These are phyloP conservation scores for Clepsis dumicolana DNA, from an alignment of 2,888 invertebrate species.

Conservation along the genomic window DNA sequence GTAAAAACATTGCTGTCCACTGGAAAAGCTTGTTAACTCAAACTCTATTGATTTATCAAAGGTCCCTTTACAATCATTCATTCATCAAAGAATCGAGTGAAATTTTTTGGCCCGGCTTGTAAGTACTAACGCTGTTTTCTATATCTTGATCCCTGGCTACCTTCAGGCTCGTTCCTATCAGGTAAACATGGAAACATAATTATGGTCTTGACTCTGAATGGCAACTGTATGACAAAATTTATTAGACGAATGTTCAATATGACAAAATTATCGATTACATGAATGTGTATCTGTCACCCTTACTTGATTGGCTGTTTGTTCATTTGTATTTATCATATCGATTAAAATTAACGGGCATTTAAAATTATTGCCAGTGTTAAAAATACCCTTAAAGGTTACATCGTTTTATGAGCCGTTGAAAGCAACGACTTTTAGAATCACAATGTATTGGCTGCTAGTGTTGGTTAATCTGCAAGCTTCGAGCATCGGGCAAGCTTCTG, in stretches of 20 bases:
- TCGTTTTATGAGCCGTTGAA: constrained; percentile 53
- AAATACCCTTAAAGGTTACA: constrained; percentile 48
- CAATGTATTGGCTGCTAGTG: constrained; percentile 71
- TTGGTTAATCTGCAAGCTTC: constrained; percentile 65
- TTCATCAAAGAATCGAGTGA: constrained; percentile 50
- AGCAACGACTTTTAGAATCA: constrained; percentile 68
- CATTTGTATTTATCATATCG: constrained; percentile 46
- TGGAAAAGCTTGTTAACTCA: neutral
- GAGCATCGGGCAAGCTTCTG: constrained; percentile 79
- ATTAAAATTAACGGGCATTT: constrained; percentile 46
- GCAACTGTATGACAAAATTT: constrained; percentile 82
- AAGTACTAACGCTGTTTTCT: constrained; percentile 87
- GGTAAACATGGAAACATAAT: constrained; percentile 88
- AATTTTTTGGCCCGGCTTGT: constrained; percentile 61
- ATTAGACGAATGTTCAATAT: constrained; percentile 79
- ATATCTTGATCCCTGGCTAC: constrained; percentile 89
- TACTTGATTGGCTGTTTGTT: constrained; percentile 75
- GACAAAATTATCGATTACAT: constrained; percentile 65
- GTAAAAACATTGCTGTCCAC: neutral
- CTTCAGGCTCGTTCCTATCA: constrained; percentile 94
- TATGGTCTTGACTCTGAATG: constrained; percentile 82
- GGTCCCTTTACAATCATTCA: constrained; percentile 45
- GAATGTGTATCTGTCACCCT: constrained; percentile 79
- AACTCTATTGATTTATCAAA: constrained; percentile 11
- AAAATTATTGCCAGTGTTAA: constrained; percentile 34